Evolutionary conservation across 23 tunicate species (phyloP).

Genomic region (Phallusia fumigata): DNA sequence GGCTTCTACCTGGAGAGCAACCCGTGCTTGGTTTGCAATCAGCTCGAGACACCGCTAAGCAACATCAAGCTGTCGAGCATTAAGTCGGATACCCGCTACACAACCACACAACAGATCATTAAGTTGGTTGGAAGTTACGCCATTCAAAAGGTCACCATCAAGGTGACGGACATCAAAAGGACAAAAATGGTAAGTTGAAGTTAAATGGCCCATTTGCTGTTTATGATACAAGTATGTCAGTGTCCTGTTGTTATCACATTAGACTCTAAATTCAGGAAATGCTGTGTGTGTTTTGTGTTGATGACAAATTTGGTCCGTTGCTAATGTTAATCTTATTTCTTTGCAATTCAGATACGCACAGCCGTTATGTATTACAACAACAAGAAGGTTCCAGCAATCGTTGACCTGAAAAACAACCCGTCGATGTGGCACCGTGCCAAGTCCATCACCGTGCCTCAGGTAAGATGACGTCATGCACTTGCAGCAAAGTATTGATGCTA

Average conservation of each 20-base stretch:
- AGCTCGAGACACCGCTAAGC: slow-evolving; percentile 61
- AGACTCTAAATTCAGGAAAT: no score
- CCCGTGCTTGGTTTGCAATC: slow-evolving; percentile 94
- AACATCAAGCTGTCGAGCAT: slow-evolving; percentile 67
- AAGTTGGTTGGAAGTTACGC: slow-evolving; percentile 81
- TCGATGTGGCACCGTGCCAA: slow-evolving; percentile 92
- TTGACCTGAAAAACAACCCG: slow-evolving; percentile 93
- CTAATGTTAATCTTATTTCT: background rate
- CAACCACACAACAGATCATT: slow-evolving; percentile 84
- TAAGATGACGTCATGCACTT: background rate
- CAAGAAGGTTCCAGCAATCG: slow-evolving; percentile 85
- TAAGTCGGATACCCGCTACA: slow-evolving; percentile 73
- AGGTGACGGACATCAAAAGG: slow-evolving; percentile 80
- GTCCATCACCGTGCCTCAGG: slow-evolving; percentile 69
- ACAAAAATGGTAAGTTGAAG: slow-evolving; percentile 72
- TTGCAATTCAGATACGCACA: slow-evolving; percentile 50
- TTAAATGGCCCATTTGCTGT: no score
- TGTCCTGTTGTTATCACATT: no score
- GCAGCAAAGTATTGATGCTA: background rate
- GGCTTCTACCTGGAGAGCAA: slow-evolving; percentile 92
- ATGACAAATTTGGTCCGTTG: no score
- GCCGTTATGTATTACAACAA: slow-evolving; percentile 89
- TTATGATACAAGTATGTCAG: no score
- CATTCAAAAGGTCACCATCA: slow-evolving; percentile 72
- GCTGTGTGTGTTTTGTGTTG: no score